phyloP scores from a whole-genome alignment of 2,888 invertebrate genomes.

The Zeuzera pyrina region DNA sequence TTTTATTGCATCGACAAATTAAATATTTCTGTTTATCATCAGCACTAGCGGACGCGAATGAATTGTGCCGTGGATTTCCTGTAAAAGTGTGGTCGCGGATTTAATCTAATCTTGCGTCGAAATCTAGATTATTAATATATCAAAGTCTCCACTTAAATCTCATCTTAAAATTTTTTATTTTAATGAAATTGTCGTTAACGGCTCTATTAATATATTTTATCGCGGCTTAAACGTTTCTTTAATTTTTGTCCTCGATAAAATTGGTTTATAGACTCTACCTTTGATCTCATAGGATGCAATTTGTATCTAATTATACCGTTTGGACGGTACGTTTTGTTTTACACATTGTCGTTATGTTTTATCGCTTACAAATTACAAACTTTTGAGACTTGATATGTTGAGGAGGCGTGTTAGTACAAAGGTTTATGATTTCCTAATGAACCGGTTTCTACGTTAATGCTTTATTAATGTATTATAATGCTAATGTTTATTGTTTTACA shows the following conservation, averaged over 20 bases:
- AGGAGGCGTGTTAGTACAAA: slow-evolving; percentile 1
- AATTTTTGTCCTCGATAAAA: slow-evolving; percentile 53
- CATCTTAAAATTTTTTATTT: slow-evolving; percentile 25
- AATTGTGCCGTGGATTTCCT: slow-evolving; percentile 33
- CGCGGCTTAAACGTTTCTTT: slow-evolving; percentile 53
- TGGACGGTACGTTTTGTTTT: no score
- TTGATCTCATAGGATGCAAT: slow-evolving; percentile 24
- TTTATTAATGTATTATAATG: slow-evolving; percentile 26
- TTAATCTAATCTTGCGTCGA: slow-evolving; percentile 49
- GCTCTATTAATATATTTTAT: slow-evolving; percentile 60
- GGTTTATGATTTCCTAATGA: slow-evolving; percentile 29
- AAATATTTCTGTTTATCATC: no score
- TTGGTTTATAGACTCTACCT: slow-evolving; percentile 25
- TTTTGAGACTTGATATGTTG: no score
- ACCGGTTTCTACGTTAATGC: slow-evolving; percentile 19
- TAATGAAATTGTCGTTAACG: slow-evolving; percentile 38
- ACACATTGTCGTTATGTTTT: no score
- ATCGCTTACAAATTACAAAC: no score
- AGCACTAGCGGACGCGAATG: slow-evolving; percentile 37
- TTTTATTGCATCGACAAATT: no score
- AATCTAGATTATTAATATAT: slow-evolving; percentile 53
- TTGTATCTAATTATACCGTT: no score
- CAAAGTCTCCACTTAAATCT: slow-evolving; percentile 30
- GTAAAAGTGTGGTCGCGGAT: slow-evolving; percentile 30
- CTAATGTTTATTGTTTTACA: slow-evolving; percentile 44